Percentiles rank a stretch among this genome's conserved stretches.
These are phyloP conservation scores for Gnathonemus echidnorhynchus DNA, from an alignment of 2,113 vertebrate genomes.

Conservation along the genomic window DNA sequence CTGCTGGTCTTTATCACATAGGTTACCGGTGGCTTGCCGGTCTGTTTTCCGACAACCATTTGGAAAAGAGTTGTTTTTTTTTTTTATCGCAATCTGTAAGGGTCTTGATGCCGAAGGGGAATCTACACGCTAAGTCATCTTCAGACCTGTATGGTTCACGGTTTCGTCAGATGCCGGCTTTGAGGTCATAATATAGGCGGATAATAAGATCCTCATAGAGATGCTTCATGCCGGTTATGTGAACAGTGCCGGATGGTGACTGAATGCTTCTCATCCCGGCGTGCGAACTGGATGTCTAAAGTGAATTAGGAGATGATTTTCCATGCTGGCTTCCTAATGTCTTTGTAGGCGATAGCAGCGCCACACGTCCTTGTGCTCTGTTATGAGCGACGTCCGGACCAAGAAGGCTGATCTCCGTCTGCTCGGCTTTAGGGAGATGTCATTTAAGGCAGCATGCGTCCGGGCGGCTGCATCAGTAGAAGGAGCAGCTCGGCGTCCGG, in stretches of 20 bases:
- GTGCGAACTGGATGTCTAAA: neutral
- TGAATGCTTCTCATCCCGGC: neutral
- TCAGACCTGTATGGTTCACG: neutral
- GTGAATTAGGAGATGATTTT: neutral
- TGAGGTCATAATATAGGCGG: neutral
- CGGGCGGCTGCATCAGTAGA: conserved; percentile 22
- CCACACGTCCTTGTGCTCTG: neutral
- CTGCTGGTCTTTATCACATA: neutral
- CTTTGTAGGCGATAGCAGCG: neutral
- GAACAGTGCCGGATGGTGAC: neutral
- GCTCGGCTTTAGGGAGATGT: conserved; percentile 25
- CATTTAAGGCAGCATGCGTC: conserved; percentile 28
- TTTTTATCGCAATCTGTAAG: neutral
- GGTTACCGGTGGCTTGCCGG: neutral
- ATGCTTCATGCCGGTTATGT: neutral
- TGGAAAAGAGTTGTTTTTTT: neutral
- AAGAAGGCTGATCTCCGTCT: neutral
- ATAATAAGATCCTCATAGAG: neutral
- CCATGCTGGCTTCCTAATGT: neutral
- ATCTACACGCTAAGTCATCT: neutral
- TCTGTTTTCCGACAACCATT: neutral
- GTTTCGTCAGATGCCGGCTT: neutral
- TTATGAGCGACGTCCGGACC: neutral
- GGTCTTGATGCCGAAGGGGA: neutral
- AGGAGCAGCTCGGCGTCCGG: neutral